Base-by-base conservation (phyloP, 1,140 invertebrate genomes). In the Drosophila bocki region DNA sequence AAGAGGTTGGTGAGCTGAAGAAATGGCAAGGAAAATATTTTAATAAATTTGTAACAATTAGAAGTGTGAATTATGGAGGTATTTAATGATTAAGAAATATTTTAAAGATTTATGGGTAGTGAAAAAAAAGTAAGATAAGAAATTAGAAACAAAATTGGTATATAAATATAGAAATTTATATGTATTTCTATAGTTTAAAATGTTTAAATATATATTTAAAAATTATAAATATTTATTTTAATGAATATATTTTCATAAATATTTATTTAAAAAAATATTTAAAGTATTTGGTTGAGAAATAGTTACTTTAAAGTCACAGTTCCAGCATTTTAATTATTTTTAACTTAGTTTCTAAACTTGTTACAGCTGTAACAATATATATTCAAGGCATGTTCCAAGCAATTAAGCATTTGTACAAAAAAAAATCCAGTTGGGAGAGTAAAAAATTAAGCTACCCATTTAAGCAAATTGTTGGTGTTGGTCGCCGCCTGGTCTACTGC, bases 401-500 rank as follows among this genome's bases (percentile, higher is more conserved):
- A 82, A 82, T 82, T 82, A 70, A 75, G 78, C 60, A 53, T 37
- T 75, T 68, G 56, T 63, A 74, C 22, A 65, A 79, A 78, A 60
- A 59, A 29, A 29, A 29, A 44, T 56, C 53, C 26, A 7, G 41
- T 75, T 65, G 19, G 35, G 13, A 58, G 54, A 51, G 59, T 71
- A 62, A 44, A 60, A 72, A 72, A 70, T 69, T 69, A 74, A 74
- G 56, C 53, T 80, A 80, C 26, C 60, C 75, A 72, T 76, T 78
- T 61, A 80, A 75, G 67, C 41, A 72, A 82, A 67, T 68, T 75
- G 63, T 83, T 88, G 84, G 84, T 88, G 84, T 88, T 88, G 84
- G 84, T 87, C 71, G 78, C 59, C 71, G 63, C 74, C 80, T 81
- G 74, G 45, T 69, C 58, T 84, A 80, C 67, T 80, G 69, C 3